Base-by-base conservation (phyloP, 2,113 vertebrate genomes). In the Brachyistius frenatus region DNA sequence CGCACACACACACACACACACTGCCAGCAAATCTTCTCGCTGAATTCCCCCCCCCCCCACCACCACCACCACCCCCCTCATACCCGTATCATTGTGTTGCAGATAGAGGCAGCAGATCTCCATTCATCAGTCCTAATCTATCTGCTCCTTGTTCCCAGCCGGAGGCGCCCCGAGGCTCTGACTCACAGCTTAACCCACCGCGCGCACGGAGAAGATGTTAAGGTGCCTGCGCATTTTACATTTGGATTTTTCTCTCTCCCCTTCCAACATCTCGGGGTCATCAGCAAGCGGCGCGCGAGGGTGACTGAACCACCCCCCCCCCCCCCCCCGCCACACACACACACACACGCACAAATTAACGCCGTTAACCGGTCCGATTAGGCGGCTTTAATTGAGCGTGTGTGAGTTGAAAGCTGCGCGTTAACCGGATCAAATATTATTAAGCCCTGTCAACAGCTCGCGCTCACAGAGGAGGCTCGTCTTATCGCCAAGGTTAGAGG, bases 101-200 rank as follows among this genome's bases (percentile, higher is more conserved):
- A 89, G 90, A 89, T 86, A 85, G 85, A 86, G 80, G 83, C 76
- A 70, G 76, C 16, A 86, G 86, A 93, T 92, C 86, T 90, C 79
- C 84, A 91, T 91, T 92, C 89, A 90, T 88, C 89, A 80, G 85
- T 31, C 68, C 83, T 92, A 86, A 93, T 93, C 91, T 89, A 90
- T 93, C 88, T 87, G 86, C 84, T 91, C 84, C 89, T 90, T 89
- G 89, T 88, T 89, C 91, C 71, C 84, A 73, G 86, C 83, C 81
- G 66, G 80, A 78, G 86, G 81, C 77, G 80, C 58, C 85, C 84
- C 65, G n/a, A 8, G 68, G 79, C 80, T 86, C 88, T 91, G 86
- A 89, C 81, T 86, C 85, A 82, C 23, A 85, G 81, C 55, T 90
- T 86, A 88, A 90, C 86, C 86, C 75, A 73, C 84, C 85, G 68